These are phyloP conservation scores for Oreochromis aureus DNA, from an alignment of 2,113 vertebrate species.

Conservation along the genomic window DNA sequence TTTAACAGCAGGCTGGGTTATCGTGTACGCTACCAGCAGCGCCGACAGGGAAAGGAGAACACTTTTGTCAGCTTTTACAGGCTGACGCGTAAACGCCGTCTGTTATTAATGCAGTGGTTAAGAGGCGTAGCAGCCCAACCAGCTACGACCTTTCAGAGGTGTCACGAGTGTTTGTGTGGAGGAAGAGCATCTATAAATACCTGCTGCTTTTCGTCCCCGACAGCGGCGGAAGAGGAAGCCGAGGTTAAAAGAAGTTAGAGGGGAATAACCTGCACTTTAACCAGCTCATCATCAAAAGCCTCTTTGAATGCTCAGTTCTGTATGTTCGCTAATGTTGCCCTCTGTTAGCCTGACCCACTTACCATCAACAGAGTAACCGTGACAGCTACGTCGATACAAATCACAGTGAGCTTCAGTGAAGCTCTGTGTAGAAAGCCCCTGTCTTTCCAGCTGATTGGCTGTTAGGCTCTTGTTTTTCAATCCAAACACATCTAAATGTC, in stretches of 20 bases:
- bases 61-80: not conserved
- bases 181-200: constrained; percentile 39
- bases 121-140: not conserved
- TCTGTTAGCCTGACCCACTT: constrained; percentile 4
- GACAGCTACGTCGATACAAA: not conserved
- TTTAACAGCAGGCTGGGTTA: not conserved
- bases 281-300: not conserved
- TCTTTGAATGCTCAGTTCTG: not conserved
- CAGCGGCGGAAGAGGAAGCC: constrained; percentile 29
- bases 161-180: constrained; percentile 16
- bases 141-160: not conserved
- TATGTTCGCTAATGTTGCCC: not conserved
- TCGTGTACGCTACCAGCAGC: not conserved
- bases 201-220: constrained; percentile 28
- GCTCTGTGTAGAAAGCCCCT: not conserved
- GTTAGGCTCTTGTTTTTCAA: not conserved
- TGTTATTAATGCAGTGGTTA: not conserved
- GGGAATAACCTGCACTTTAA: not conserved
- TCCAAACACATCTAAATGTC: not conserved
- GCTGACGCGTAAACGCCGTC: not conserved
- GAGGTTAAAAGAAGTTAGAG: not conserved
- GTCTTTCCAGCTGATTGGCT: not conserved
- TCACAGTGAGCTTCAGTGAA: not conserved
- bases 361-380: not conserved
- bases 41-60: not conserved